A percentile compares a stretch with the other conserved stretches of the same genome.
These are phyloP conservation scores for Pediacus dermestoides DNA, from an alignment of 2,888 invertebrate species.

Conservation along the genomic window DNA sequence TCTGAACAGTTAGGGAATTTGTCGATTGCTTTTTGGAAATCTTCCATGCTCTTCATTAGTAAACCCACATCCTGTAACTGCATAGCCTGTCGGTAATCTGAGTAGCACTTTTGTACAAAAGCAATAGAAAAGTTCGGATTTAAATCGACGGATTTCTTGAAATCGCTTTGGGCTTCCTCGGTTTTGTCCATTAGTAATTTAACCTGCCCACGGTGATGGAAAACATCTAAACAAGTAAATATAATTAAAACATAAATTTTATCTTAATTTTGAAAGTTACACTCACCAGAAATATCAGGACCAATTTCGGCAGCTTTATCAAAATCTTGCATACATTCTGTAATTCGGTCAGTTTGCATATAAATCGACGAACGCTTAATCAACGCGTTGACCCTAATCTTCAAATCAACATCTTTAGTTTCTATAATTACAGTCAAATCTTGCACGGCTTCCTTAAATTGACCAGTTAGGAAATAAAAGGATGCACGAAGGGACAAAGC, in stretches of 20 bases:
- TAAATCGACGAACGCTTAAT: slow-evolving; percentile 83
- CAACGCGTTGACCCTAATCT: slow-evolving; percentile 76
- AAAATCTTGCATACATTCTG: slow-evolving; percentile 76
- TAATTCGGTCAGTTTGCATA: slow-evolving; percentile 73
- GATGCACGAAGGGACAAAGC: slow-evolving; percentile 80
- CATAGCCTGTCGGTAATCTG: slow-evolving; percentile 63
- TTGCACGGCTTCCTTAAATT: slow-evolving; percentile 66
- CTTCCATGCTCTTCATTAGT: slow-evolving; percentile 62
- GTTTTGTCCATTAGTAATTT: slow-evolving; percentile 77
- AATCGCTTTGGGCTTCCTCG: slow-evolving; percentile 77
- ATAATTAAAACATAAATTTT: not conserved
- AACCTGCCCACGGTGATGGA: slow-evolving; percentile 89
- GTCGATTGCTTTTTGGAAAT: slow-evolving; percentile 72
- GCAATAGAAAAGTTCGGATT: slow-evolving; percentile 84
- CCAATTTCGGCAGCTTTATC: slow-evolving; percentile 71
- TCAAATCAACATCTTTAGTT: slow-evolving; percentile 58
- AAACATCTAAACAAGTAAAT: slow-evolving; percentile 61
- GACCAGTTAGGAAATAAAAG: slow-evolving; percentile 74
- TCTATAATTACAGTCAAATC: slow-evolving; percentile 71
- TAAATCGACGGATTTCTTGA: slow-evolving; percentile 75
- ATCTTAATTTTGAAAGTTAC: slow-evolving; percentile 1
- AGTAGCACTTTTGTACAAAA: slow-evolving; percentile 86
- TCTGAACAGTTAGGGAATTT: slow-evolving; percentile 83
- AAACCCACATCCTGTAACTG: slow-evolving; percentile 51
- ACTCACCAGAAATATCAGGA: slow-evolving; percentile 56